Conservation (phyloP, 23 tunicate species). For the Phallusia fumigata region DNA sequence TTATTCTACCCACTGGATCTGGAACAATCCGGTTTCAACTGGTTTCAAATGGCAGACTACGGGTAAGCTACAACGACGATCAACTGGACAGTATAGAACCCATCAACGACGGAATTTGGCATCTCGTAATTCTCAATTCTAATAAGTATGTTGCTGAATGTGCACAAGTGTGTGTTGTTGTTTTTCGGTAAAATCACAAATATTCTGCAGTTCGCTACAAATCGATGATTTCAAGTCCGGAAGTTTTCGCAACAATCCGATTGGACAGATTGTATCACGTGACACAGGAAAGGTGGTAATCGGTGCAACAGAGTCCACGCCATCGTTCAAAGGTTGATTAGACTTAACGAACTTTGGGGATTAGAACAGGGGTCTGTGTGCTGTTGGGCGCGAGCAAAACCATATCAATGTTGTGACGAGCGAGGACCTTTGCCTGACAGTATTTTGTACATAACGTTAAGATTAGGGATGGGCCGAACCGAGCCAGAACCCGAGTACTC, state of each 20-base stretch:
- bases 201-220: not conserved
- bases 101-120: constrained; percentile 44
- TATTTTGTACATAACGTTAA: too few relatives aligned
- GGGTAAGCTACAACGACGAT: not conserved
- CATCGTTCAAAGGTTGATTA: not conserved
- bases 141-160: not conserved
- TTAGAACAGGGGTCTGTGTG: too few relatives aligned
- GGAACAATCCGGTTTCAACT: constrained; percentile 39
- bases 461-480: too few relatives aligned
- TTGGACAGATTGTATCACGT: not conserved
- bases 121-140: constrained; percentile 5
- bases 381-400: too few relatives aligned
- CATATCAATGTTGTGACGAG: too few relatives aligned
- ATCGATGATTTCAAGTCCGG: not conserved
- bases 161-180: not conserved
- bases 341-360: too few relatives aligned
- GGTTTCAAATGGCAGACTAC: constrained; percentile 23
- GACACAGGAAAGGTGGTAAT: not conserved
- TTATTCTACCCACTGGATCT: constrained; percentile 7
- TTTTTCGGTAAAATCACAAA: too few relatives aligned
- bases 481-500: too few relatives aligned
- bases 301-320: constrained; percentile 4
- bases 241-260: not conserved
- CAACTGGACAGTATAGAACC: not conserved
- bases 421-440: too few relatives aligned